Evolutionary conservation across 2,113 vertebrate species (phyloP), one percentile per base, ranked within the genome.

Genomic region (Noctilio leporinus): DNA sequence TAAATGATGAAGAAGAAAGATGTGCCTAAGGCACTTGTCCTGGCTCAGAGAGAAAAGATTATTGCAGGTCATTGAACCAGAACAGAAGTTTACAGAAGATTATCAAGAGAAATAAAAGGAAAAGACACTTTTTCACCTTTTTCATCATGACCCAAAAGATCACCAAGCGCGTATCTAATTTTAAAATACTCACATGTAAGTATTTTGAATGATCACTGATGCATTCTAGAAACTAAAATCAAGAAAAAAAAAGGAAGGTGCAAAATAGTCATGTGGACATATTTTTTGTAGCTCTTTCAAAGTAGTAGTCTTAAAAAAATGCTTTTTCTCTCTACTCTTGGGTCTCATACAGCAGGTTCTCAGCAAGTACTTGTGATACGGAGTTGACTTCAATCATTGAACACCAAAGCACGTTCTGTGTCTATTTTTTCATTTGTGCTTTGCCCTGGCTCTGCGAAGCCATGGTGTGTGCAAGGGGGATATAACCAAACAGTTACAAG

Each of bases 1-100:
- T 98, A 96, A 98, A 98, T 97, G 97, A 98, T 96, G 90, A 97
- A 97, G 94, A 94, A 96, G 93, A 98, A 96, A 97, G 97, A 96
- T 96, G 96, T 0, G 0, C 95, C 90, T 64, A 88, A 5, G 33
- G 95, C 95, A 94, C 93, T 97, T 97, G 91, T 95, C 96, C 88
- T 96, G 90, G 92, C 88, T 92, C 57, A n/a, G 35, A 33, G 89
- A 96, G 76, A 89, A 94, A 97, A 89, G 94, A 95, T 95, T 77
- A 90, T 94, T 94, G 86, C 45, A 89, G 96, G 81, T 30, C 80
- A 92, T 9, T 95, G 94, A 93, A 96, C 80, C 93, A 96, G 91
- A 96, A 89, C 64, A 67, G 76, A 91, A 92, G 77, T 92, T 92
- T 96, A 75, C 49, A 96, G 57, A 80, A 84, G 85, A 81, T 94